These are phyloP conservation scores for Tenthredo mesomela DNA, from an alignment of 2,888 invertebrate genomes.

Conservation along the genomic window DNA sequence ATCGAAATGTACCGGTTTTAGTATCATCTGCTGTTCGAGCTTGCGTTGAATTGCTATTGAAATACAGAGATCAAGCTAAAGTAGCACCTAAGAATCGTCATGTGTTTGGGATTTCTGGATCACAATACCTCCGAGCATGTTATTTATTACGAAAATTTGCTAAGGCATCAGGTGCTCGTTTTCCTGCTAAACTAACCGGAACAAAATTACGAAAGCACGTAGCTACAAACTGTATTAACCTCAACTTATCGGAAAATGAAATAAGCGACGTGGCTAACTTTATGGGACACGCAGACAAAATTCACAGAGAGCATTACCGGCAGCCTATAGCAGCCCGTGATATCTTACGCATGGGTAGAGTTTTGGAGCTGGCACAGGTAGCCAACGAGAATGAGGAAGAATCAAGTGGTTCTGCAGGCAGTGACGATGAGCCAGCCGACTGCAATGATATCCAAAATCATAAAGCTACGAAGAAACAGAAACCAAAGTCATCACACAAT, in stretches of 20 bases:
- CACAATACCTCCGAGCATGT: neutral
- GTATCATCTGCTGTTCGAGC: neutral
- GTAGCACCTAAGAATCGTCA: neutral
- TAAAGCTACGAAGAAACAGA: neutral
- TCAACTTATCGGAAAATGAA: conserved; percentile 60
- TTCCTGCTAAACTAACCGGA: neutral
- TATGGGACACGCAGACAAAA: conserved; percentile 61
- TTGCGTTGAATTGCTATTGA: conserved; percentile 12
- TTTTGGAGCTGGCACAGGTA: neutral
- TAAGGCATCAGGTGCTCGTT: neutral
- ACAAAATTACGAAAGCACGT: conserved; percentile 60
- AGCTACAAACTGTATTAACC: conserved; percentile 58
- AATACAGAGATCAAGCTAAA: neutral
- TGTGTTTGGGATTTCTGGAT: neutral
- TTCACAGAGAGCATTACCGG: conserved; percentile 19
- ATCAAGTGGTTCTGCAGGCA: neutral
- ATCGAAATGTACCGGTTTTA: conserved; percentile 6
- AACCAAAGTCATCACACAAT: neutral
- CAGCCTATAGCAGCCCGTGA: neutral
- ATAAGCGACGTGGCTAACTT: conserved; percentile 62
- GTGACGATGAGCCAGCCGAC: neutral
- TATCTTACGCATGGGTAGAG: neutral
- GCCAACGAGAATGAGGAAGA: neutral
- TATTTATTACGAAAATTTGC: neutral
- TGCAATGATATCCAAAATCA: neutral